Evolutionary conservation across 2,113 vertebrate species (phyloP).

Genomic region (Ailuropoda melanoleuca): DNA sequence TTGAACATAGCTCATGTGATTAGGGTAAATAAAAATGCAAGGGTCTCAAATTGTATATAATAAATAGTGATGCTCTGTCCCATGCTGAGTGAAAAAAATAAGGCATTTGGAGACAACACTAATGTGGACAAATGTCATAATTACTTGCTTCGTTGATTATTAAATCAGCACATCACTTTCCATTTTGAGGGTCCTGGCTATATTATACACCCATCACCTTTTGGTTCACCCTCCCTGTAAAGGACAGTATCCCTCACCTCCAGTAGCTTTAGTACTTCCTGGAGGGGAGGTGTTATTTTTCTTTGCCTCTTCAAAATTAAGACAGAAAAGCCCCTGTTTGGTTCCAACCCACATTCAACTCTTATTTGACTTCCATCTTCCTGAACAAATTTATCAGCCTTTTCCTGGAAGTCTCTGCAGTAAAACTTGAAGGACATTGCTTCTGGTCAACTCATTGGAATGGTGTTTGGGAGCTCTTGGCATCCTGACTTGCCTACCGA

Average conservation of each 20-base stretch:
- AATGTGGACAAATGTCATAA: background rate
- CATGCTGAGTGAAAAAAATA: background rate
- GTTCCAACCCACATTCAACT: background rate
- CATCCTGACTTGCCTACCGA: background rate
- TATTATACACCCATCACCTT: background rate
- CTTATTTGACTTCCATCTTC: background rate
- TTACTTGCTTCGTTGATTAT: background rate
- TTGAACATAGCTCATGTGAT: background rate
- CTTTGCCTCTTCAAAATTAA: background rate
- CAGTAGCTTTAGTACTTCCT: background rate
- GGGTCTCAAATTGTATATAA: background rate
- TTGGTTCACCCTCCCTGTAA: background rate
- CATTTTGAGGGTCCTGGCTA: background rate
- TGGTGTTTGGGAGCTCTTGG: background rate
- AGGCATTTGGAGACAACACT: background rate
- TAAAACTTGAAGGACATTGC: accelerated
- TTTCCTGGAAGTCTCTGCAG: background rate
- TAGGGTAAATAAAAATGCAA: background rate
- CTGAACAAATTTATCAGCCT: background rate
- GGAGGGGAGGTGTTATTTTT: background rate
- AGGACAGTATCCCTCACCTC: background rate
- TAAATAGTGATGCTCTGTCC: background rate
- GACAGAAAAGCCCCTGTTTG: background rate
- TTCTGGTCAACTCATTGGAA: background rate
- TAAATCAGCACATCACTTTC: background rate